Base-by-base conservation (phyloP, 2,797 vertebrate species). In the Galaxias olidus region DNA sequence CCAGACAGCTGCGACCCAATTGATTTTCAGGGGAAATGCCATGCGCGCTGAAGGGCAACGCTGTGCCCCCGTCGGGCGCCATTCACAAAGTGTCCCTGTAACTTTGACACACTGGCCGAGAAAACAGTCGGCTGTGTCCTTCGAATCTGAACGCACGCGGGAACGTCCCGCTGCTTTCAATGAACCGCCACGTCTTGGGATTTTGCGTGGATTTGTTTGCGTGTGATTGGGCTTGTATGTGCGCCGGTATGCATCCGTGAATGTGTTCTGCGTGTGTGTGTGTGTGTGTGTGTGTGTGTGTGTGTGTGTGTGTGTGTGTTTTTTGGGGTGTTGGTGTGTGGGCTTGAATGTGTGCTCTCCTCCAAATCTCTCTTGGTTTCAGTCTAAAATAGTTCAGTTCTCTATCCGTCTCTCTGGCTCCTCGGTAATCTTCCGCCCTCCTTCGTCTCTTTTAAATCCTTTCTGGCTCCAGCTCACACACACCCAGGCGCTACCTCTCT, bases 41-140 rank as follows among this genome's bases (percentile, higher is more conserved):
- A 68, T 7, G 74, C 73, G 66, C 71, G 80, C 81, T 87, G 83
- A 90, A 90, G 87, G 88, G 86, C 86, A 88, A 74, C 55, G 41
- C 51, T 79, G 73, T 74, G 72, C 75, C 88, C 80, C 20, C 10
- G 79, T 74, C 1, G 87, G 71, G 80, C 13, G 65, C 83, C 87
- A 85, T 88, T 90, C 86, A 87, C 76, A 84, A 86, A 81, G 74
- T 69, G 61, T 73, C 68, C 71, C 66, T 51, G 19, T 52, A 60
- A 67, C 56, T 67, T 71, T 56, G 45, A 73, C 63, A 65, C 4
- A 54, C 57, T 58, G 46, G 51, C 72, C 61, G n/a, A n/a, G n/a
- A 50, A 52, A 71, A 71, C 76, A 66, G 61, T 20, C 30, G 19
- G 12, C 42, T 56, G 30, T 56, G 54, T 41, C 54, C 40, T n/a